Percentiles rank a stretch among this genome's conserved stretches.
Evolutionary conservation across 2,797 vertebrate genomes (phyloP).

Genomic region (Mormyrus hasselquistii): DNA sequence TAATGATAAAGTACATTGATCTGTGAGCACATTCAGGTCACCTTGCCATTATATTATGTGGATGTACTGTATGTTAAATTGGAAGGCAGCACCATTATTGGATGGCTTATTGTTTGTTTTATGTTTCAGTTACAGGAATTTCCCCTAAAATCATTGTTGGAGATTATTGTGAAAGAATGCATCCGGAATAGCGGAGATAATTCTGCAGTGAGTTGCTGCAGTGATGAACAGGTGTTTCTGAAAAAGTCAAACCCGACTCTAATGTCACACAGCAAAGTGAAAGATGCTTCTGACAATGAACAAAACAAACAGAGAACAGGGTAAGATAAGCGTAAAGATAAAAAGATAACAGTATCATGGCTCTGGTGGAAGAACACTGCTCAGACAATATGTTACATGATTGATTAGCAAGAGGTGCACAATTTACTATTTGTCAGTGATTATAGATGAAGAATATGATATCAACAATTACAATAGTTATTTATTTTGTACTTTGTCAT

Average conservation of each 20-base stretch:
- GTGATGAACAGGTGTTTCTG: constrained; percentile 9
- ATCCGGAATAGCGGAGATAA: constrained; percentile 55
- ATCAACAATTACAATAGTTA: not conserved
- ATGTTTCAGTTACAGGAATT: constrained; percentile 63
- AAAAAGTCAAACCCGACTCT: constrained; percentile 27
- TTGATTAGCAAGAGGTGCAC: not conserved
- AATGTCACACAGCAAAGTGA: constrained; percentile 30
- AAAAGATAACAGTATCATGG: constrained; percentile 53
- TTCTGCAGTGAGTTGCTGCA: not conserved
- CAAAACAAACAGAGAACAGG: constrained; percentile 1
- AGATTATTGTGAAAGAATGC: constrained; percentile 81
- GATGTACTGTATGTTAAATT: not conserved
- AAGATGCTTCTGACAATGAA: constrained; percentile 40
- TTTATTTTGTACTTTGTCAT: not conserved
- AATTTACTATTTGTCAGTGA: not conserved
- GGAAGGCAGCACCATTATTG: not conserved
- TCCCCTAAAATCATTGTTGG: constrained; percentile 82
- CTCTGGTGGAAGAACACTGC: not conserved
- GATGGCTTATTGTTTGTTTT: not conserved
- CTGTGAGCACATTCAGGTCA: not conserved
- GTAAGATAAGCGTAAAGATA: constrained; percentile 23
- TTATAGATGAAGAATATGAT: not conserved
- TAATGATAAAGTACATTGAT: not conserved
- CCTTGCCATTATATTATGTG: not conserved
- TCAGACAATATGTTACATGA: not conserved